Base-by-base conservation (phyloP, 2,113 vertebrate genomes). In the Heteronetta atricapilla region DNA sequence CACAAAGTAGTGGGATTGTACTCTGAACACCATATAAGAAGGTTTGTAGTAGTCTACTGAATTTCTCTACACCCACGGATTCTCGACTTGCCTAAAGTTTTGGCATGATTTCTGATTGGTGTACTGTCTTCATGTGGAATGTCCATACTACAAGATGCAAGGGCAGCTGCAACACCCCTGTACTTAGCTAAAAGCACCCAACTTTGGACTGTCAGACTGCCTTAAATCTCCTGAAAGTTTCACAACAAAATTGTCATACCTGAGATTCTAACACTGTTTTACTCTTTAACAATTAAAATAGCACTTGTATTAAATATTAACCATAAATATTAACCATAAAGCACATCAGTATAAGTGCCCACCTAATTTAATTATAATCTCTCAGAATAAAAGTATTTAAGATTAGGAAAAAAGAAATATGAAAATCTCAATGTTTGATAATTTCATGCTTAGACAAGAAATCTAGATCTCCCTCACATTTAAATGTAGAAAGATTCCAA, bases 71-170 rank as follows among this genome's bases (percentile, higher is more conserved):
- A 21, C 31, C 14, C 67, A 6, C 10, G 34, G 50, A 52, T 22
- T 28, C 36, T 36, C 11, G 28, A 5, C 67, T 25, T 66, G 50
- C 23, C 44, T 69, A 70, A n/a, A 52, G 36, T 29, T 86, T 56
- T 78, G 63, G 21, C 31, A 9, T 22, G 11, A 23, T 38, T 70
- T 28, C 6, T 36, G 48, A 28, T 21, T 26, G 6, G 14, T 28
- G 52, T 38, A 38, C 25, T 26, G 23, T 33, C 66, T 76, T 85
- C 66, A 33, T 8, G 22, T 88, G 2, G 1, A 21, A 38, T 2
- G 3, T 36, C 5, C 11, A 23, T 11, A n/a, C 25, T 29, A 36
- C 1, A 1, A 1, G 44, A 60, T 11, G 50, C 10, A 34, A 33
- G 18, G 14, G 29, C 44, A 88, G 18, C 48, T 48, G 56, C 40